These are phyloP conservation scores for Halocynthia aurantium DNA, from an alignment of 23 tunicate species.

Conservation along the genomic window DNA sequence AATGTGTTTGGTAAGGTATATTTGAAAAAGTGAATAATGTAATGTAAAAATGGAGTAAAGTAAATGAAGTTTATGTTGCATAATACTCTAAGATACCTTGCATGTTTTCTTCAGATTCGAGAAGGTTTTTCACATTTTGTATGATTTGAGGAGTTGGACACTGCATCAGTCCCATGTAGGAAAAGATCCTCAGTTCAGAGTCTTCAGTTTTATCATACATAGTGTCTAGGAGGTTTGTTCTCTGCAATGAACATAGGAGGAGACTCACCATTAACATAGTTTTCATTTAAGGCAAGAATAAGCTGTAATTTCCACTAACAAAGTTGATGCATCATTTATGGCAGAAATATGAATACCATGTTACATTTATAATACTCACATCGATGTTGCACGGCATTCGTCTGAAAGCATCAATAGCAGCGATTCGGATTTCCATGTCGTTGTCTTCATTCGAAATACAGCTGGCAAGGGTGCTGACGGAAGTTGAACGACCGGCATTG, in stretches of 20 bases:
- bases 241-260: conserved; percentile 20
- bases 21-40: not conserved
- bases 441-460: conserved; percentile 56
- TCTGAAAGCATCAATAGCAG: conserved; percentile 73
- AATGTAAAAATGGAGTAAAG: not conserved
- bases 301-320: too few relatives aligned
- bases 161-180: conserved; percentile 66
- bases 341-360: too few relatives aligned
- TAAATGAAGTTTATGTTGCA: not conserved
- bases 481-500: conserved; percentile 66
- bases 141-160: conserved; percentile 70
- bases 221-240: conserved; percentile 35
- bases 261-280: too few relatives aligned
- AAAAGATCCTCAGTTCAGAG: conserved; percentile 66
- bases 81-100: conserved; percentile 4
- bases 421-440: conserved; percentile 76
- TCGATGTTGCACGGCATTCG: conserved; percentile 76
- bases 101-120: conserved; percentile 47
- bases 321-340: too few relatives aligned
- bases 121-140: conserved; percentile 34
- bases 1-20: not conserved
- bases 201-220: conserved; percentile 38
- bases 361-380: conserved; percentile 24
- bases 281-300: too few relatives aligned
- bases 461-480: conserved; percentile 18